Base-by-base conservation (phyloP, 2,888 invertebrate genomes). In the Parapristionchus giblindavisi region DNA sequence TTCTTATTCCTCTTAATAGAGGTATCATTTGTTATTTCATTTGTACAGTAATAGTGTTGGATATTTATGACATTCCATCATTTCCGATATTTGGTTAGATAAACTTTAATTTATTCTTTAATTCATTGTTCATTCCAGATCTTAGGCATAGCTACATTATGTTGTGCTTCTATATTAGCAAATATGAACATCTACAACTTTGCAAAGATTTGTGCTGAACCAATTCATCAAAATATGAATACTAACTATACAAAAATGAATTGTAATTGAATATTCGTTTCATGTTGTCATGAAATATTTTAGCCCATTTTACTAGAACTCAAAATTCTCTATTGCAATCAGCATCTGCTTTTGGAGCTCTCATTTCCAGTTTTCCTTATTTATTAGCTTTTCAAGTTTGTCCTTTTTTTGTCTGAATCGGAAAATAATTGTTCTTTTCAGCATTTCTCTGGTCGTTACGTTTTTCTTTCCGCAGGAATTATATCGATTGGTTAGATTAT, bases 101-200 rank as follows among this genome's bases (percentile, higher is more conserved):
- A n/a, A n/a, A n/a, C n/a, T n/a, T n/a, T n/a, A n/a, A 32, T 27
- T 36, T 60, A 34, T 36, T 36, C 60, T 34, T 34, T 60, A 60
- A 36, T 60, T 34, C 60, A 60, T 60, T 60, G 34, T 60, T 36
- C 36, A 27, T 60, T 60, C 60, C 38, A 68, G 68, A 68, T 68
- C 36, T 27, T 68, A 24, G 68, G 27, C 17, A 51, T 52, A 3
- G 51, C 52, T 3, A 68, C 68, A 17, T 54, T 68, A 17, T 68
- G 68, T 68, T 36, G 40, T 29, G 54, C 68, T 1, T 36, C 36
- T 27, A 52, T 68, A 27, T 36, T 68, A n/a, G 32, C 68, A 5
- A 68, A 68, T 52, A 68, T 68, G 68, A 52, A 52, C 38, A 36
- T 68, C 2, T 68, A 68, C 36, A 68, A 52, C 36, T 68, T 68